Percentiles rank a stretch among this genome's conserved stretches.
phyloP scores from a whole-genome alignment of 2,888 invertebrate genomes.

The Odontocerum albicorne region DNA sequence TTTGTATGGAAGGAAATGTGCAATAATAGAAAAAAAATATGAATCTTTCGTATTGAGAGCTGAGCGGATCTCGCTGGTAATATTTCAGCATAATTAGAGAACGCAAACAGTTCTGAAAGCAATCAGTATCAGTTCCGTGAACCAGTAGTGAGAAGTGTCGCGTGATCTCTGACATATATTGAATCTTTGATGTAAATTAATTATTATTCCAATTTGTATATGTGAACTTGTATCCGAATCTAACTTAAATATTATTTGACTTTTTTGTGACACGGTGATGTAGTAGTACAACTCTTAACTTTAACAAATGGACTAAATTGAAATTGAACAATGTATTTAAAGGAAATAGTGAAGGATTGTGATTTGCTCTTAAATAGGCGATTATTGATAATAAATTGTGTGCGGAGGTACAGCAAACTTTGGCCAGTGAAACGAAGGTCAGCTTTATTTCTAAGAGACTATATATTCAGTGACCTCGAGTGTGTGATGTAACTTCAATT shows the following conservation, averaged over 20 bases:
- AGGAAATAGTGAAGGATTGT: slow-evolving; percentile 23
- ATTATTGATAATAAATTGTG: slow-evolving; percentile 15
- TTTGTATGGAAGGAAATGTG: no score
- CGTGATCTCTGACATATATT: slow-evolving; percentile 30
- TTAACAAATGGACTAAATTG: slow-evolving; percentile 20
- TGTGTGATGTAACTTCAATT: slow-evolving; percentile 14
- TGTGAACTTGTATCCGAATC: slow-evolving; percentile 8
- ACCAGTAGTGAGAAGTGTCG: slow-evolving; percentile 6
- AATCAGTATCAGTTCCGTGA: slow-evolving; percentile 8
- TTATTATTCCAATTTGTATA: slow-evolving; percentile 8
- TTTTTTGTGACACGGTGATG: slow-evolving; percentile 8
- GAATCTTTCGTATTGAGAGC: no score
- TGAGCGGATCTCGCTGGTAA: no score
- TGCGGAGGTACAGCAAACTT: slow-evolving; percentile 23
- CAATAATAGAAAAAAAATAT: no score
- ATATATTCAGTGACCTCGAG: slow-evolving; percentile 17
- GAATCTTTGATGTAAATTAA: slow-evolving; percentile 13
- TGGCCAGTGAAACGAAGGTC: slow-evolving; percentile 34
- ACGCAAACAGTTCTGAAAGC: no score
- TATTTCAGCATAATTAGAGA: no score
- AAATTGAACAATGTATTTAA: slow-evolving; percentile 3
- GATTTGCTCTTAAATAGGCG: slow-evolving; percentile 20
- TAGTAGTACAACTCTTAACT: slow-evolving; percentile 20
- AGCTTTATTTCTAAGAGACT: slow-evolving; percentile 27
- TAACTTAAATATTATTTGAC: slow-evolving; percentile 14